Conservation (phyloP, 2,797 vertebrate species). For the Phataginus tricuspis region DNA sequence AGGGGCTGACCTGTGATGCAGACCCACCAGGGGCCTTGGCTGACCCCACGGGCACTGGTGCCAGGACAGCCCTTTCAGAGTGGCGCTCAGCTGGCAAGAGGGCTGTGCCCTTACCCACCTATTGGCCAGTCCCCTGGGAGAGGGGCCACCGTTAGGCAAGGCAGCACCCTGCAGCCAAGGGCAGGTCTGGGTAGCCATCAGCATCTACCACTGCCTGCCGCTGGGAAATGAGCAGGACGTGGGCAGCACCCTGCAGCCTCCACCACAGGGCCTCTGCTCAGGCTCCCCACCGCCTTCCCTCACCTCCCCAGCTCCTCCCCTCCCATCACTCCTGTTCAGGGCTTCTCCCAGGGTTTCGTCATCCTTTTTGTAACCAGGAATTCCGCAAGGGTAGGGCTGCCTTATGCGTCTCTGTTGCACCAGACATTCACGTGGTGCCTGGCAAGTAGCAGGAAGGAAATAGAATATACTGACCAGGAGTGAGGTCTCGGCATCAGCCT, state of each 20-base stretch:
- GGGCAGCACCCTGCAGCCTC: background rate
- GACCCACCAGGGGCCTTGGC: background rate
- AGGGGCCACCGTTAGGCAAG: background rate
- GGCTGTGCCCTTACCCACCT: background rate
- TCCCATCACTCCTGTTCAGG: background rate
- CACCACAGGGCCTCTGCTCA: background rate
- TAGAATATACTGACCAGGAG: background rate
- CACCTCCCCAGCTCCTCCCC: no score
- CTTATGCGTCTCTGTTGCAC: background rate
- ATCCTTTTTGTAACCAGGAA: background rate
- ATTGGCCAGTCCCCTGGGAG: background rate
- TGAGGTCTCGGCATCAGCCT: background rate
- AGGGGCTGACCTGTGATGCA: background rate
- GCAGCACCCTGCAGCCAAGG: background rate
- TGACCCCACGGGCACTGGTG: accelerated
- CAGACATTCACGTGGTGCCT: background rate
- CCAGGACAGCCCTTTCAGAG: background rate
- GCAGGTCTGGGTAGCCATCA: background rate
- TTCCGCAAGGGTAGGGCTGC: background rate
- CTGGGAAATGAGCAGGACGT: background rate
- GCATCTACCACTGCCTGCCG: background rate
- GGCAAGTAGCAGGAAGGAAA: background rate
- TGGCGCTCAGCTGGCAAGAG: no score
- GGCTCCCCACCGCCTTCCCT: background rate
- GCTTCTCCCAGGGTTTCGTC: background rate